A percentile compares a stretch with the other conserved stretches of the same genome.
These are phyloP conservation scores for Itoplectis maculator DNA, from an alignment of 2,888 invertebrate species.

Conservation along the genomic window DNA sequence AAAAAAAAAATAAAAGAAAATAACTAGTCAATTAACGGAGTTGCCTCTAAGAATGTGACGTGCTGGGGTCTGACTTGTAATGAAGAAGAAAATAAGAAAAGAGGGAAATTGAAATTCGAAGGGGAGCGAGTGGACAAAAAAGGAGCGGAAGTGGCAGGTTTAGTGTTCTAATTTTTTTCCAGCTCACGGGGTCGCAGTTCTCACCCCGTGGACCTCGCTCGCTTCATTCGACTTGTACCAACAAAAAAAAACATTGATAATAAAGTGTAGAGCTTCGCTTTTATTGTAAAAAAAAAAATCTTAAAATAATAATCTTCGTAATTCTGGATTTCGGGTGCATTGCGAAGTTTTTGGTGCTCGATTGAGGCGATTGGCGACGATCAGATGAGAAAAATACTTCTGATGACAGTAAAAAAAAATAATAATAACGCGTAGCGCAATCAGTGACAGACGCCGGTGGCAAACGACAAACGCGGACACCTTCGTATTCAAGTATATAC, in stretches of 20 bases:
- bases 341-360: slow-evolving; percentile 21
- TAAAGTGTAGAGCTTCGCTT: slow-evolving; percentile 53
- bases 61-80: slow-evolving; percentile 63
- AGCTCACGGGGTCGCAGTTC: slow-evolving; percentile 58
- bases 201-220: slow-evolving; percentile 31
- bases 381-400: slow-evolving; percentile 52
- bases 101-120: slow-evolving; percentile 6
- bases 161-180: slow-evolving; percentile 45
- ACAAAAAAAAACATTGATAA: slow-evolving; percentile 21
- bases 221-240: slow-evolving; percentile 35
- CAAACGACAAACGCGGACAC: slow-evolving; percentile 62
- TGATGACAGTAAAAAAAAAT: slow-evolving; percentile 72
- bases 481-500: slow-evolving; percentile 40
- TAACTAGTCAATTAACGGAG: slow-evolving; percentile 83
- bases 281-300: slow-evolving; percentile 25
- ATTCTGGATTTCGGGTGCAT: slow-evolving; percentile 38
- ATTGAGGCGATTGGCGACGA: slow-evolving; percentile 22
- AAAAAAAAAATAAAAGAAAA: slow-evolving; percentile 69
- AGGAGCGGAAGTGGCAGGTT: slow-evolving; percentile 26
- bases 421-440: slow-evolving; percentile 78
- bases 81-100: slow-evolving; percentile 8
- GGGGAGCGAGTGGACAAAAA: background rate
- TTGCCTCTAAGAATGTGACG: slow-evolving; percentile 81
- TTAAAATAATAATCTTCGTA: slow-evolving; percentile 27
- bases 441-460: slow-evolving; percentile 76